Evolutionary conservation across 2,113 vertebrate genomes (phyloP).

Genomic region (Pluvialis apricaria): DNA sequence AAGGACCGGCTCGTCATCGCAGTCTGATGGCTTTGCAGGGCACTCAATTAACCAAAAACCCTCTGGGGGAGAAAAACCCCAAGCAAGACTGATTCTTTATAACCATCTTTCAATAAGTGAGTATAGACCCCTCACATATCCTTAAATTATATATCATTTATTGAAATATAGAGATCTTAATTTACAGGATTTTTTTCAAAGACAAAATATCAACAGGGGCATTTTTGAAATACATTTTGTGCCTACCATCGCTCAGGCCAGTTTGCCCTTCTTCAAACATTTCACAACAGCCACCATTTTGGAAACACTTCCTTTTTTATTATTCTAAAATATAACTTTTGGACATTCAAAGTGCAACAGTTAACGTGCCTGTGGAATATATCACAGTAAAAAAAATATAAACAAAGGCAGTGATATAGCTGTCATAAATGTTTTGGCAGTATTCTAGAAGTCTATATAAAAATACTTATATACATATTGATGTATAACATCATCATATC

Average conservation of each 20-base stretch:
- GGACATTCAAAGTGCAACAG: slow-evolving; percentile 96
- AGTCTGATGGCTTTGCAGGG: background rate
- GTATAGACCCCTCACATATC: slow-evolving; percentile 50
- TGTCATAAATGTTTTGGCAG: slow-evolving; percentile 85
- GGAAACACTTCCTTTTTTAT: slow-evolving; percentile 77
- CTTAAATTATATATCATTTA: slow-evolving; percentile 82
- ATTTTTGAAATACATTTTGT: slow-evolving; percentile 74
- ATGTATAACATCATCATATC: slow-evolving; percentile 92
- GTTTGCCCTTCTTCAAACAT: slow-evolving; percentile 71
- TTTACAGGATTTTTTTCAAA: slow-evolving; percentile 73
- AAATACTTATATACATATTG: slow-evolving; percentile 87
- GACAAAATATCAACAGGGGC: slow-evolving; percentile 69
- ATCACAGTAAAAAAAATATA: slow-evolving; percentile 88
- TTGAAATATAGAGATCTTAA: slow-evolving; percentile 84
- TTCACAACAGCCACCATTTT: slow-evolving; percentile 75
- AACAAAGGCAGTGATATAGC: slow-evolving; percentile 94
- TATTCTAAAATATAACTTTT: slow-evolving; percentile 86
- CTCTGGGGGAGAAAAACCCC: background rate
- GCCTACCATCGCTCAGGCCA: slow-evolving; percentile 35
- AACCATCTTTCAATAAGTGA: slow-evolving; percentile 41
- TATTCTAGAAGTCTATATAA: slow-evolving; percentile 81
- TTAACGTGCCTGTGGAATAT: slow-evolving; percentile 86
- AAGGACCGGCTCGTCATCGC: background rate
- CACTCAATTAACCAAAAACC: background rate
- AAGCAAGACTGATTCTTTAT: background rate